Conservation (phyloP, 1,140 invertebrate species). For the Ostrea denselamellosa region DNA sequence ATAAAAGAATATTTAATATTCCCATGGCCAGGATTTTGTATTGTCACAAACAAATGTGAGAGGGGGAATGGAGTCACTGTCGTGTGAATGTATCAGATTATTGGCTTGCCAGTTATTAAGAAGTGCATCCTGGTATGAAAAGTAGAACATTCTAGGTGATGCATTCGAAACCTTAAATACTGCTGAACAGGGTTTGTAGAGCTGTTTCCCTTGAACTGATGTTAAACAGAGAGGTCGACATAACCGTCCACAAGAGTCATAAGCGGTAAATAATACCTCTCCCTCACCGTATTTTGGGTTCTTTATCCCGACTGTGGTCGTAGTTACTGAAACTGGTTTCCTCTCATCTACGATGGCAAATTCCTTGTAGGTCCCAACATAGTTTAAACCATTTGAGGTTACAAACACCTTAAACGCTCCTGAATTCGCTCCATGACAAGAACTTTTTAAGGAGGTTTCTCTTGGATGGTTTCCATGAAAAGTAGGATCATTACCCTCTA, state of each 20-base stretch:
- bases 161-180: conserved; percentile 42
- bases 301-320: conserved; percentile 42
- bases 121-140: conserved; percentile 34
- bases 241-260: conserved; percentile 46
- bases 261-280: conserved; percentile 38
- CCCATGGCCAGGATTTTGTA: conserved; percentile 14
- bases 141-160: conserved; percentile 38
- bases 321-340: conserved; percentile 20
- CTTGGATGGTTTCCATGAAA: neutral
- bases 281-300: conserved; percentile 27
- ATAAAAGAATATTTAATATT: neutral
- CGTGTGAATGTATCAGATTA: neutral
- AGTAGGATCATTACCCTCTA: neutral
- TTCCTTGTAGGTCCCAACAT: conserved; percentile 48
- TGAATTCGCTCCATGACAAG: conserved; percentile 31
- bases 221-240: conserved; percentile 32
- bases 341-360: conserved; percentile 45
- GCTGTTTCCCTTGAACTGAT: neutral
- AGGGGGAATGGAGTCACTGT: neutral
- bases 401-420: conserved; percentile 39
- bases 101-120: neutral
- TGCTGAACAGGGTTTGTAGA: conserved; percentile 40
- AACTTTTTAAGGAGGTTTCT: neutral
- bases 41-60: conserved; percentile 40
- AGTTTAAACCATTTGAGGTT: conserved; percentile 43